Base-by-base conservation (phyloP, 2,888 invertebrate genomes). In the Nomada ruficornis region DNA sequence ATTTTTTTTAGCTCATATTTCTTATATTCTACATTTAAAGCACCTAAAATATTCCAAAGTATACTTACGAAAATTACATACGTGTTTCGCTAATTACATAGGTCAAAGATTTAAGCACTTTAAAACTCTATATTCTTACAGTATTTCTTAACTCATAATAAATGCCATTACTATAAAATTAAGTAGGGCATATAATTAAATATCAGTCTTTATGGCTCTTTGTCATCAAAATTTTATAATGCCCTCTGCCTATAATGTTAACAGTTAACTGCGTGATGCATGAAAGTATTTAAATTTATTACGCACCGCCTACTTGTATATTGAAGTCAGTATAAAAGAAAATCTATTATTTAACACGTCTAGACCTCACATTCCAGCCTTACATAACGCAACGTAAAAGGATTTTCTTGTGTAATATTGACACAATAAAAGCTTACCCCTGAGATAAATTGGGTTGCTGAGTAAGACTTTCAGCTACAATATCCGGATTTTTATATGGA, bases 361-460 rank as follows among this genome's bases (percentile, higher is more conserved):
- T 44, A 55, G 15, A 47, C 9, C 54, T 15, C 26, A 23, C 3
- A 42, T 42, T 60, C 11, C 4, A 36, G 5, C 0, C 7, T 68
- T 69, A 68, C 42, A 26, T 52, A 54, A 78, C 23, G 1, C 2
- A 42, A 42, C 36, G 9, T 62, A 71, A 77, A 55, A 20, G 65
- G 52, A 72, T 68, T 63, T 52, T 59, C 20, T n/a, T 55, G 7
- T 20, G 10, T 36, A 44, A 59, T 67, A 26, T 69, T 55, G 62
- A 69, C 13, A 74, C 54, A 77, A 70, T 20, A 64, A 65, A 73
- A 65, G 89, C 93, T 92, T 77, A 94, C 93, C 91, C 93, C 86
- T 93, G 92, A 9, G 93, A 94, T 57, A 93, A 87, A 89, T 94
- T 93, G 50, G 93, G 92, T 80, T 92, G 92, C 76, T 92, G 90